These are phyloP conservation scores for Andricus grossulariae DNA, from an alignment of 1,140 invertebrate species.

Conservation along the genomic window DNA sequence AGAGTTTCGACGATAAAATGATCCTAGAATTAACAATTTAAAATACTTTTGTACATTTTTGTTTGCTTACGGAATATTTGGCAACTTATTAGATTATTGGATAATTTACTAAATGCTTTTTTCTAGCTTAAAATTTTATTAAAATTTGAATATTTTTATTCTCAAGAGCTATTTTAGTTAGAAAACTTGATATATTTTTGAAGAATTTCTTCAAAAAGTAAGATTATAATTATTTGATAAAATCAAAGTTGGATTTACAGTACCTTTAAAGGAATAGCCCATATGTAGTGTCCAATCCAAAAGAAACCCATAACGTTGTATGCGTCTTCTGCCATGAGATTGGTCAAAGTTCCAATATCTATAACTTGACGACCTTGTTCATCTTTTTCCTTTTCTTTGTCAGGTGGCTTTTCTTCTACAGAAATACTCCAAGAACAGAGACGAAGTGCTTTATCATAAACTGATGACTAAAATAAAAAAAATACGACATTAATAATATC, in stretches of 20 bases:
- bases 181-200: too few species aligned
- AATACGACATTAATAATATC: not conserved
- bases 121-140: too few species aligned
- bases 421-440: conserved; percentile 61
- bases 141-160: too few species aligned
- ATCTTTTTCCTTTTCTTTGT: conserved; percentile 71
- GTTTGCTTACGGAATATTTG: too few species aligned
- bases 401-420: conserved; percentile 58
- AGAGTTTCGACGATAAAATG: too few species aligned
- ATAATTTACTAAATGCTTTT: too few species aligned
- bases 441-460: conserved; percentile 78
- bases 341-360: conserved; percentile 84
- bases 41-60: too few species aligned
- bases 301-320: conserved; percentile 90
- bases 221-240: too few species aligned
- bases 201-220: too few species aligned
- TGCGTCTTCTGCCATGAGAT: conserved; percentile 89
- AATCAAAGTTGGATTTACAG: conserved; percentile 32
- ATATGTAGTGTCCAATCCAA: conserved; percentile 90
- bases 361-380: conserved; percentile 58
- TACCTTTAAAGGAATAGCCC: conserved; percentile 91
- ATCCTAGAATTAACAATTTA: too few species aligned
- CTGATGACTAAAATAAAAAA: conserved; percentile 76
- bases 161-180: too few species aligned
- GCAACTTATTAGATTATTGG: too few species aligned